These are phyloP conservation scores for Pseudoatta argentina DNA, from an alignment of 1,140 invertebrate genomes.

Conservation along the genomic window DNA sequence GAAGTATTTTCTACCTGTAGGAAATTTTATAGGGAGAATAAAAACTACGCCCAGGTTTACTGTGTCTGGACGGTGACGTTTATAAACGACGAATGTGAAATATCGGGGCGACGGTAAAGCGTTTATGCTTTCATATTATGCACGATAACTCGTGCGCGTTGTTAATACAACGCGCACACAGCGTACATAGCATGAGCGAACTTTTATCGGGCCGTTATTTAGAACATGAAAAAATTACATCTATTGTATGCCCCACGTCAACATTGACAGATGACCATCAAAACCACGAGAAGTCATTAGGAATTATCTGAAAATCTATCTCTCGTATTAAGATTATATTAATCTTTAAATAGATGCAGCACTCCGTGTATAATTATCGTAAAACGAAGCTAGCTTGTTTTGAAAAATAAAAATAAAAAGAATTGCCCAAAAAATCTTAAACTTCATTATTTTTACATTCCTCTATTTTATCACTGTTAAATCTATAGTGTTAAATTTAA, in stretches of 20 bases:
- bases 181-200: neutral
- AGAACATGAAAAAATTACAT: conserved; percentile 48
- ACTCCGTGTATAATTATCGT: too few relatives aligned
- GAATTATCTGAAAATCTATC: conserved; percentile 9
- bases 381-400: too few relatives aligned
- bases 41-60: conserved; percentile 58
- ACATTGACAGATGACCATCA: neutral
- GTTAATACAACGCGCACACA: conserved; percentile 54
- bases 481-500: too few relatives aligned
- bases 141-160: conserved; percentile 47
- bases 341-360: neutral
- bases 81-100: conserved; percentile 59
- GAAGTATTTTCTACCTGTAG: conserved; percentile 37
- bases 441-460: too few relatives aligned
- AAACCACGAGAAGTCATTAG: neutral
- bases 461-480: too few relatives aligned
- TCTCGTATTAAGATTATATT: neutral
- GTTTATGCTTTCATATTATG: conserved; percentile 57
- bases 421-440: too few relatives aligned
- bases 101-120: conserved; percentile 49
- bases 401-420: too few relatives aligned
- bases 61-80: conserved; percentile 57
- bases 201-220: conserved; percentile 45
- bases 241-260: neutral
- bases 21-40: conserved; percentile 60